Conservation (phyloP, 1,140 invertebrate species). For the Fopius arisanus region DNA sequence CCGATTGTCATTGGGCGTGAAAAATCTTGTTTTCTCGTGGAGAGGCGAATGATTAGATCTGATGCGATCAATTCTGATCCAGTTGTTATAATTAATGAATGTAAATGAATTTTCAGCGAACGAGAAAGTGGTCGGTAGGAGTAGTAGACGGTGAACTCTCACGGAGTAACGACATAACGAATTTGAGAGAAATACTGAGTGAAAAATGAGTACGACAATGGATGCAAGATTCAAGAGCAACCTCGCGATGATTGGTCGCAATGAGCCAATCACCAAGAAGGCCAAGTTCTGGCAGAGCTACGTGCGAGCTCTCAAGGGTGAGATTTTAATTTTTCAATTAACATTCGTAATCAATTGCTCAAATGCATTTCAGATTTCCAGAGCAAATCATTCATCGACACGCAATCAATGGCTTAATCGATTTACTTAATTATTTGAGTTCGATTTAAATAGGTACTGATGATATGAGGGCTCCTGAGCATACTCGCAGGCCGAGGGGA, state of each 20-base stretch:
- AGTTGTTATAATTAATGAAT: background rate
- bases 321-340: too few relatives aligned
- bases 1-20: too few relatives aligned
- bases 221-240: conserved; percentile 88
- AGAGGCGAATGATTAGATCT: background rate
- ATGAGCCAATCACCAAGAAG: conserved; percentile 89
- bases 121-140: conserved; percentile 66
- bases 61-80: background rate
- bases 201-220: conserved; percentile 64
- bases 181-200: conserved; percentile 54
- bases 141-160: conserved; percentile 14
- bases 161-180: background rate
- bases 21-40: too few relatives aligned
- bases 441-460: conserved; percentile 74
- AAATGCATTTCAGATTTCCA: too few relatives aligned
- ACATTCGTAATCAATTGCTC: too few relatives aligned
- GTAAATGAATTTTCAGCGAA: conserved; percentile 69
- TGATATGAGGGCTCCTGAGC: conserved; percentile 86
- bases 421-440: background rate
- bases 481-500: conserved; percentile 74
- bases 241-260: conserved; percentile 90
- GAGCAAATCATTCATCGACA: too few relatives aligned
- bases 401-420: background rate
- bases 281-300: conserved; percentile 93
- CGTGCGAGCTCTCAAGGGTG: conserved; percentile 88